These are phyloP conservation scores for Dermolepida albohirtum DNA, from an alignment of 2,888 invertebrate species.

Conservation along the genomic window DNA sequence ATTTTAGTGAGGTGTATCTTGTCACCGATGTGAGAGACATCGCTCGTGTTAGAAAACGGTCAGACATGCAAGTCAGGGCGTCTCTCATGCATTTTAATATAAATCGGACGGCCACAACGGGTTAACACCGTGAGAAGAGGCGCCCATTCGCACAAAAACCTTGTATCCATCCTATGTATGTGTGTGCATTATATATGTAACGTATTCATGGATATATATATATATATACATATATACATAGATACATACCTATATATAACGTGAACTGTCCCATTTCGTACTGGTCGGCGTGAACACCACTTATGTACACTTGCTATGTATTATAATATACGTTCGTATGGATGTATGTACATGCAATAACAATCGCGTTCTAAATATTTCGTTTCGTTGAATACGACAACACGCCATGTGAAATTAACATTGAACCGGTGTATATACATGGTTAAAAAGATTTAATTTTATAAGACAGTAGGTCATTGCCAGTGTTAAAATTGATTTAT, in stretches of 20 bases:
- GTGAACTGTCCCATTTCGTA: constrained; percentile 30
- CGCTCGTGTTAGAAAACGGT: constrained; percentile 38
- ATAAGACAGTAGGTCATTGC: constrained; percentile 22
- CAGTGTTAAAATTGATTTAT: constrained; percentile 10
- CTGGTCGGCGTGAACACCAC: constrained; percentile 15
- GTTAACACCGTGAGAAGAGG: constrained; percentile 38
- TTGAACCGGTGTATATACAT: neutral
- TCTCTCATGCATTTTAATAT: constrained; percentile 39
- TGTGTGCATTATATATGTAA: constrained; percentile 24
- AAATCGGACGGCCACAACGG: constrained; percentile 33
- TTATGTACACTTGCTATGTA: neutral
- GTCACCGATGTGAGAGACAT: constrained; percentile 37
- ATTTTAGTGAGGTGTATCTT: constrained; percentile 32
- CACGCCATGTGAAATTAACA: constrained; percentile 26
- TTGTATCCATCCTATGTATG: constrained; percentile 1
- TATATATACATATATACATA: neutral
- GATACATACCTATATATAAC: constrained; percentile 1
- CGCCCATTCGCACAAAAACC: constrained; percentile 33
- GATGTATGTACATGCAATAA: constrained; percentile 28
- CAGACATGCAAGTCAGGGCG: constrained; percentile 36
- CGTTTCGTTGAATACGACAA: constrained; percentile 16
- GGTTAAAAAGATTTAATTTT: constrained; percentile 13
- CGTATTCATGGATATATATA: constrained; percentile 11
- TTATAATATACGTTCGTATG: neutral
- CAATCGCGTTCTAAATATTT: constrained; percentile 36